phyloP scores from a whole-genome alignment of 2,113 vertebrate species.

The Noctilio leporinus region DNA sequence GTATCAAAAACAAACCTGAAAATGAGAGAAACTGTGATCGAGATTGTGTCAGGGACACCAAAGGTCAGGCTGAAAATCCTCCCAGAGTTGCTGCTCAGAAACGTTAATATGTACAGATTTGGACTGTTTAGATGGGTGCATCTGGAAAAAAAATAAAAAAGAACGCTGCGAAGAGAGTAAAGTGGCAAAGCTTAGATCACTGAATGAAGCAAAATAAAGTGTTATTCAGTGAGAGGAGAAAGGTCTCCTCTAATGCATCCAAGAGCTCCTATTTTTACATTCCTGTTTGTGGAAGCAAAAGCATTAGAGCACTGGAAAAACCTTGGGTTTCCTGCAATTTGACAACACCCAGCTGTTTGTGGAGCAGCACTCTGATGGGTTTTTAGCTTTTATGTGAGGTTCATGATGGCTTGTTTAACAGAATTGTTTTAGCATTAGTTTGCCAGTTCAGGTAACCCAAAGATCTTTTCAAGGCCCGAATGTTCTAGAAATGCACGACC shows the following conservation, averaged over 20 bases:
- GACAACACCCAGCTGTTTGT: constrained; percentile 4
- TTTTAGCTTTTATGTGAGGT: constrained; percentile 49
- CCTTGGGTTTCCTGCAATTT: constrained; percentile 63
- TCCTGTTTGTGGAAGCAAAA: neutral
- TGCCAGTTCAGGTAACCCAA: constrained; percentile 41
- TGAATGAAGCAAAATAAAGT: constrained; percentile 40
- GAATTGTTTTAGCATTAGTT: constrained; percentile 54
- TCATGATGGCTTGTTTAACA: constrained; percentile 42
- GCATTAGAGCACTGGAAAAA: constrained; percentile 53
- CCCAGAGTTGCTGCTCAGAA: constrained; percentile 11
- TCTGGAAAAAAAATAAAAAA: neutral
- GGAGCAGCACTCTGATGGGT: constrained; percentile 31
- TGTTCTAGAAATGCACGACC: neutral
- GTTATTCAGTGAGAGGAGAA: constrained; percentile 40
- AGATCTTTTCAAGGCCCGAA: neutral
- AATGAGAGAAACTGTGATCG: neutral
- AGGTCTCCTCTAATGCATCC: constrained; percentile 53
- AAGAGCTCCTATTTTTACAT: constrained; percentile 46
- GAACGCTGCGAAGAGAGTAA: constrained; percentile 1
- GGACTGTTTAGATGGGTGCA: neutral
- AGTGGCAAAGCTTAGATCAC: constrained; percentile 19
- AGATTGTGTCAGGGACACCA: neutral
- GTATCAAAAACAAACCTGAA: neutral
- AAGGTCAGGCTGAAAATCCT: constrained; percentile 31
- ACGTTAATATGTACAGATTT: neutral